phyloP scores from a whole-genome alignment of 2,797 vertebrate genomes.

The Acipenser oxyrinchus region DNA sequence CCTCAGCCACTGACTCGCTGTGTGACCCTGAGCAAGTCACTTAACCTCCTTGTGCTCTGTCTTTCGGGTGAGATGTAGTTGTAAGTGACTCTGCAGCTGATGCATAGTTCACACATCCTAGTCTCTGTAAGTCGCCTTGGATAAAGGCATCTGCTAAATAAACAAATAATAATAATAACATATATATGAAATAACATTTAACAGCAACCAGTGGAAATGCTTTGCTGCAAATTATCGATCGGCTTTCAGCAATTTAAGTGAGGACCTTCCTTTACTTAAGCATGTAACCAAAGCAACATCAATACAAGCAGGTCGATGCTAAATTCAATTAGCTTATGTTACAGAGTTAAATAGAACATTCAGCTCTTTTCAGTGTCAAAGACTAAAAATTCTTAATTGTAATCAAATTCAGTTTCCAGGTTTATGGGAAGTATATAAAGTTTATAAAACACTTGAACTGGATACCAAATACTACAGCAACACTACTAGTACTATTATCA shows the following conservation, averaged over 20 bases:
- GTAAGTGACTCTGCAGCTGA: too few species aligned
- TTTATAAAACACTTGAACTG: too few species aligned
- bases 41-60: too few species aligned
- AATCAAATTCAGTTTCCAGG: slow-evolving; percentile 28
- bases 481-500: too few species aligned
- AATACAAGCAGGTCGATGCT: slow-evolving; percentile 37
- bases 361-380: slow-evolving; percentile 30
- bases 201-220: neutral
- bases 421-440: slow-evolving; percentile 17
- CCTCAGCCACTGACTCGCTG: too few species aligned
- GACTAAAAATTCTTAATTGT: slow-evolving; percentile 24
- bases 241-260: slow-evolving; percentile 29
- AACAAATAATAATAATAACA: neutral
- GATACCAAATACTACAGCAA: too few species aligned
- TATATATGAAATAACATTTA: neutral
- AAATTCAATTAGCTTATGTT: slow-evolving; percentile 47
- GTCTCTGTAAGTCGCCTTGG: too few species aligned
- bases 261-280: slow-evolving; percentile 28
- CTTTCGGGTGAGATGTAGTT: too few species aligned
- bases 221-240: slow-evolving; percentile 14
- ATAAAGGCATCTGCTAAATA: too few species aligned
- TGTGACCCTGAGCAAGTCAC: too few species aligned
- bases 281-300: slow-evolving; percentile 34
- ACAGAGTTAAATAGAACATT: slow-evolving; percentile 33
- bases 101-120: too few species aligned